Evolutionary conservation across 1,140 invertebrate genomes (phyloP).

Genomic region (Bemisia tabaci): DNA sequence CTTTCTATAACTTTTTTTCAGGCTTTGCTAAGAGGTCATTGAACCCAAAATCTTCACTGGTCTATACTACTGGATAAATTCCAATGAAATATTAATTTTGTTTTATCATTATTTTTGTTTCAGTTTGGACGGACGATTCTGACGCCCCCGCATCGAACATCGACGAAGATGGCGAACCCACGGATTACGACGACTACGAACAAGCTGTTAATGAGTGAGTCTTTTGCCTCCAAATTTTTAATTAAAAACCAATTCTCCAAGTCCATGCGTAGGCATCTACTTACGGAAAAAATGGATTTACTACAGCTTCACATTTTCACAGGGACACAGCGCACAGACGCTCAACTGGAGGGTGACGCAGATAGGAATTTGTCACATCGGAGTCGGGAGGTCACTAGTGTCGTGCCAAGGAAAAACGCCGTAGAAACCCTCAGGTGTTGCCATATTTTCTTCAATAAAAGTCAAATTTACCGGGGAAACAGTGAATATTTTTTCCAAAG

Average conservation of each 20-base stretch:
- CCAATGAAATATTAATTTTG: no score
- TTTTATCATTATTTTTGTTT: conserved; percentile 16
- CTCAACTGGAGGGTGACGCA: not conserved
- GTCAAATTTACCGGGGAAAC: no score
- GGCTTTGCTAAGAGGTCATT: no score
- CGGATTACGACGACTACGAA: conserved; percentile 18
- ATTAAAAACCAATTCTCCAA: not conserved
- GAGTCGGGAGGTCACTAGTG: no score
- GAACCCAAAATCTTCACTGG: no score
- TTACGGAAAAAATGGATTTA: conserved; percentile 4
- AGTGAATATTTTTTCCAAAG: no score
- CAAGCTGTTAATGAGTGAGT: conserved; percentile 14
- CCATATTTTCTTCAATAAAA: no score
- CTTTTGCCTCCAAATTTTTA: conserved; percentile 5
- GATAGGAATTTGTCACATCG: not conserved
- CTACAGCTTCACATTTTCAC: conserved; percentile 1
- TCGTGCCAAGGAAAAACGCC: no score
- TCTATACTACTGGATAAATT: no score
- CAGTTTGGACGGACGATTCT: conserved; percentile 17
- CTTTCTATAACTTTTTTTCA: no score
- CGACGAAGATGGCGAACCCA: conserved; percentile 17
- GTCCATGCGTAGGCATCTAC: not conserved
- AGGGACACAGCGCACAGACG: conserved; percentile 2
- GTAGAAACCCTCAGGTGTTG: no score
- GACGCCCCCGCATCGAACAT: conserved; percentile 12